Conservation (phyloP, 2,888 invertebrate species). For the Amblyteles armatorius region DNA sequence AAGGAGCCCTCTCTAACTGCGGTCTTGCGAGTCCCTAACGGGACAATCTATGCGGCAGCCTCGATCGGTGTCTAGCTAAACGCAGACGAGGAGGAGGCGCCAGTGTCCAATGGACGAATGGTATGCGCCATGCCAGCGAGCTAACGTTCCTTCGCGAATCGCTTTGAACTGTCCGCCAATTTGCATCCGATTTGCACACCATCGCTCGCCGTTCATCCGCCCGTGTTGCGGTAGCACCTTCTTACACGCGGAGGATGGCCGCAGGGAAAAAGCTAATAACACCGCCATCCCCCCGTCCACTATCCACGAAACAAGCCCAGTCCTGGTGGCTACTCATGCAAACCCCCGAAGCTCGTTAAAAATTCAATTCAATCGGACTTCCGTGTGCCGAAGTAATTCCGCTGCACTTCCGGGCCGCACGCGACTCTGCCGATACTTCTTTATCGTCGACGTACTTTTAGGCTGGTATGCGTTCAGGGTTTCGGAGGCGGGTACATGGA, state of each 20-base stretch:
- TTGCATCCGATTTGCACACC: slow-evolving; percentile 53
- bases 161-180: slow-evolving; percentile 52
- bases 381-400: slow-evolving; percentile 45
- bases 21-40: slow-evolving; percentile 33
- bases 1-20: slow-evolving; percentile 32
- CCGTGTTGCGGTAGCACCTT: slow-evolving; percentile 4
- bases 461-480: background rate
- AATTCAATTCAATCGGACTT: slow-evolving; percentile 54
- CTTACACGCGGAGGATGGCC: background rate
- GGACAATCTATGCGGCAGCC: background rate
- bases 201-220: slow-evolving; percentile 32
- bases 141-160: slow-evolving; percentile 33
- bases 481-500: background rate
- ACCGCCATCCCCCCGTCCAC: background rate
- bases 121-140: slow-evolving; percentile 20
- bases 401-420: slow-evolving; percentile 13
- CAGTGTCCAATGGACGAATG: slow-evolving; percentile 32
- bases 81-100: slow-evolving; percentile 26
- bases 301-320: slow-evolving; percentile 21
- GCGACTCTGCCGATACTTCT: slow-evolving; percentile 15
- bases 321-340: slow-evolving; percentile 1
- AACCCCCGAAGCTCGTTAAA: slow-evolving; percentile 48
- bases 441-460: background rate
- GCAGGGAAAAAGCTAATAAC: background rate
- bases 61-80: slow-evolving; percentile 2